Evolutionary conservation across 2,888 invertebrate species (phyloP).

Genomic region (Incurvaria masculella): DNA sequence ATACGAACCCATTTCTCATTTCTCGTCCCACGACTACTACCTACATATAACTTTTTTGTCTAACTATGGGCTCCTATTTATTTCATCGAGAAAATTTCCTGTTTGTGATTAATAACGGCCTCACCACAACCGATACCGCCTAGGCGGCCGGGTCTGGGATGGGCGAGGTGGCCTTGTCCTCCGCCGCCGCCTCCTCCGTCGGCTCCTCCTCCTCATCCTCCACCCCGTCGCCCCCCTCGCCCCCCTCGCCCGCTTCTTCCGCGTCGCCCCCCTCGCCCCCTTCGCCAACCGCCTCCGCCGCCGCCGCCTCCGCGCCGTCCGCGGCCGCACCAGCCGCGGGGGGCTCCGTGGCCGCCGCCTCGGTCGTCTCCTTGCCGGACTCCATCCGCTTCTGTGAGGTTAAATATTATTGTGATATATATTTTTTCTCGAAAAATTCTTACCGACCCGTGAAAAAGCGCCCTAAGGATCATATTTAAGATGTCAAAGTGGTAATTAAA

Average conservation of each 20-base stretch:
- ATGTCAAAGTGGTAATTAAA: not conserved
- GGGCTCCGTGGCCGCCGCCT: slow-evolving; percentile 21
- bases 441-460: not conserved
- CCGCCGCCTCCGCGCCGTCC: slow-evolving; percentile 5
- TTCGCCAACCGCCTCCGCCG: slow-evolving; percentile 13
- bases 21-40: too few species aligned
- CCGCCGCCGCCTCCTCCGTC: slow-evolving; percentile 19
- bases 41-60: too few species aligned
- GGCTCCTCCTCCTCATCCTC: slow-evolving; percentile 25
- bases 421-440: too few species aligned
- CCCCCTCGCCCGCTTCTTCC: slow-evolving; percentile 22
- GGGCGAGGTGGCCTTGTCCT: slow-evolving; percentile 55
- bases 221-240: slow-evolving; percentile 25
- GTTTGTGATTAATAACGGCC: too few species aligned
- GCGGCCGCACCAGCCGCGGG: slow-evolving; percentile 24
- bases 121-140: too few species aligned
- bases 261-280: slow-evolving; percentile 15
- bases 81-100: too few species aligned
- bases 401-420: too few species aligned
- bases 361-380: slow-evolving; percentile 31
- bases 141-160: slow-evolving; percentile 32
- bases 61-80: too few species aligned
- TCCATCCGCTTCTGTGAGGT: slow-evolving; percentile 39
- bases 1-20: too few species aligned
- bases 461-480: not conserved